phyloP scores from a whole-genome alignment of 2,888 invertebrate species.

The Ophion ellenae region DNA sequence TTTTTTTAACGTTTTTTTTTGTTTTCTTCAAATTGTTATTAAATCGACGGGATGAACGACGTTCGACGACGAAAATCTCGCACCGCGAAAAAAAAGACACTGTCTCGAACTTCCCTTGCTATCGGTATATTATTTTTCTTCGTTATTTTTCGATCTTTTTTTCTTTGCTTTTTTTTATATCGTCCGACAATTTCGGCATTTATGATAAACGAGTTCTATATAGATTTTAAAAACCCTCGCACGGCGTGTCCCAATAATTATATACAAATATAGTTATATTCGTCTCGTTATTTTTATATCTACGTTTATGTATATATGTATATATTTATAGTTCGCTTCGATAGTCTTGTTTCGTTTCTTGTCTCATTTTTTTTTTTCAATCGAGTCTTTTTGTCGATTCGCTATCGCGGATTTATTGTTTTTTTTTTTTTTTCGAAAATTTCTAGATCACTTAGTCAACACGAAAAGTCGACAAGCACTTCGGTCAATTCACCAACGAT shows the following conservation, averaged over 20 bases:
- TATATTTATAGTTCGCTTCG: constrained; percentile 64
- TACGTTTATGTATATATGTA: constrained; percentile 66
- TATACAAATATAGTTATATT: constrained; percentile 78
- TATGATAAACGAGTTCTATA: constrained; percentile 65
- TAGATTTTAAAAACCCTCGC: constrained; percentile 71
- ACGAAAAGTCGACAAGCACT: constrained; percentile 31
- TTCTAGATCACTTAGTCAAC: constrained; percentile 8
- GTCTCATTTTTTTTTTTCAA: constrained; percentile 41
- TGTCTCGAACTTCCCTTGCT: constrained; percentile 42
- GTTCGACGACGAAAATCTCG: constrained; percentile 56
- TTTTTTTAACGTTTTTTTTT: constrained; percentile 1
- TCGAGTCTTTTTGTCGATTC: constrained; percentile 45
- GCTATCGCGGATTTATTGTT: constrained; percentile 56
- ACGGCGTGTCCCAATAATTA: constrained; percentile 73
- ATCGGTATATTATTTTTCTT: constrained; percentile 31
- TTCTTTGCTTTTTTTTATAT: constrained; percentile 30
- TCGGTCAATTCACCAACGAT: constrained; percentile 44
- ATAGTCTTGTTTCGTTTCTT: constrained; percentile 49
- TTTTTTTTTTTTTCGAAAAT: constrained; percentile 24
- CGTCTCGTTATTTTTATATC: constrained; percentile 69
- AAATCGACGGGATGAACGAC: constrained; percentile 63
- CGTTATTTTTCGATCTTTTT: constrained; percentile 23
- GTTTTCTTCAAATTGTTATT: constrained; percentile 34
- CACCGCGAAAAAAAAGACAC: constrained; percentile 45
- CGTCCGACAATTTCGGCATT: constrained; percentile 63